Evolutionary conservation across 2,888 invertebrate genomes (phyloP), one percentile per base, ranked within the genome.

Genomic region (Drosophila robusta): DNA sequence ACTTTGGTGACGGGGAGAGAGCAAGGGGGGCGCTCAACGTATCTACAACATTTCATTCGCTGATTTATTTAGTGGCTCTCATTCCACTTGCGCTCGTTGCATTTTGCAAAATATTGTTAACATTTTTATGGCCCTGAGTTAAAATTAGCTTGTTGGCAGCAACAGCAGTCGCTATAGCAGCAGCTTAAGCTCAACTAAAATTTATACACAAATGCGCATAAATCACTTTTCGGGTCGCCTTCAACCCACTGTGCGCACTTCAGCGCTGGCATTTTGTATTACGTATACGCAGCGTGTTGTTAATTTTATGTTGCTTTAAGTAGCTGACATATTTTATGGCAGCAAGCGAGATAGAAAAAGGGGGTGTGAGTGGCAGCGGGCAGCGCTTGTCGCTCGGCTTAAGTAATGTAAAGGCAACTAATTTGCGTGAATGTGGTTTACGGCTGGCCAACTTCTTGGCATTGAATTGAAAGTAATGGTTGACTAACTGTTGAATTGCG

Each of bases 231-330:
- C 60, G 46, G 47, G 45, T 11, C 16, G 11, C 22, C 26, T 45
- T 34, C 18, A 29, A 46, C 16, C 34, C 34, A 34, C 34, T 34
- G 34, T 34, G 34, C 34, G 34, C 14, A 12, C 39, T 56, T 47
- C 32, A 42, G 14, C 12, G 58, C 9, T 29, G 29, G 29, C 9
- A 29, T 29, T 29, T 29, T 29, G 29, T 42, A 55, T 77, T 67
- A 63, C 76, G 76, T 76, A 72, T 76, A 76, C 77, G 77, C 75
- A 65, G 66, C 42, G 67, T 71, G 79, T 57, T 78, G 71, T 71
- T 78, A 71, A 79, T 79, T 78, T 78, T 71, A 76, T 75, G 78
- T 63, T 55, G 61, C 79, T 62, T 75, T 77, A 77, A 77, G 76
- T 78, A 77, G 79, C 77, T 71, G 64, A 75, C 71, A 77, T 77